These are phyloP conservation scores for Eurosta solidaginis DNA, from an alignment of 1,140 invertebrate genomes.

Conservation along the genomic window DNA sequence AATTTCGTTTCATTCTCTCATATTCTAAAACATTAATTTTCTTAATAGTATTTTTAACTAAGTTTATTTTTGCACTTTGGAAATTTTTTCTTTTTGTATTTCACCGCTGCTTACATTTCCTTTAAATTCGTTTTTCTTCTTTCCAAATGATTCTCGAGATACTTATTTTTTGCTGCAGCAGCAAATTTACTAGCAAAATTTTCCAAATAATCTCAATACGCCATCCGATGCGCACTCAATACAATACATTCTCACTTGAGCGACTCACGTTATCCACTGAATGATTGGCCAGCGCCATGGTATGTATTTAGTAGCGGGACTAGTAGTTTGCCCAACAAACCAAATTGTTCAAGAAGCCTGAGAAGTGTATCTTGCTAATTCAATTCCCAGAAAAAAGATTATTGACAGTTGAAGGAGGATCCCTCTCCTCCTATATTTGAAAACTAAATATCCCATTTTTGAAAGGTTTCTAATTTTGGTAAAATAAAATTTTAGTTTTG, in stretches of 20 bases:
- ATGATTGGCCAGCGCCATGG: not conserved
- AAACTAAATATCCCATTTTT: no score
- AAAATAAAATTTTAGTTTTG: no score
- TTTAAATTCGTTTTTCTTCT: constrained; percentile 17
- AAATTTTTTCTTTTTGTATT: not conserved
- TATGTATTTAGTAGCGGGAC: not conserved
- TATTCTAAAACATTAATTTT: no score
- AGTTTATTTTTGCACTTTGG: no score
- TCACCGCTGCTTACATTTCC: not conserved
- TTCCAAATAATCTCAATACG: not conserved
- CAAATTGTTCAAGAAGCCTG: no score
- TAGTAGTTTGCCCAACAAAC: not conserved
- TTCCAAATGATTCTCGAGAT: not conserved
- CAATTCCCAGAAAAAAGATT: not conserved
- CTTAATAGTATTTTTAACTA: no score
- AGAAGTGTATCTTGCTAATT: not conserved
- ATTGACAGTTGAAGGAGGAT: not conserved
- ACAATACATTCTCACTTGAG: constrained; percentile 26
- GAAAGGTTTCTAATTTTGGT: no score
- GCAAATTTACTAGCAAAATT: not conserved
- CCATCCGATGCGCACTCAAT: not conserved
- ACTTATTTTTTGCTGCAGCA: not conserved
- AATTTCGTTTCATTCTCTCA: no score
- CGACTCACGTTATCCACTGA: constrained; percentile 17
- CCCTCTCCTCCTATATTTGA: no score